phyloP scores from a whole-genome alignment of 2,113 vertebrate species.

The Burhinus oedicnemus region DNA sequence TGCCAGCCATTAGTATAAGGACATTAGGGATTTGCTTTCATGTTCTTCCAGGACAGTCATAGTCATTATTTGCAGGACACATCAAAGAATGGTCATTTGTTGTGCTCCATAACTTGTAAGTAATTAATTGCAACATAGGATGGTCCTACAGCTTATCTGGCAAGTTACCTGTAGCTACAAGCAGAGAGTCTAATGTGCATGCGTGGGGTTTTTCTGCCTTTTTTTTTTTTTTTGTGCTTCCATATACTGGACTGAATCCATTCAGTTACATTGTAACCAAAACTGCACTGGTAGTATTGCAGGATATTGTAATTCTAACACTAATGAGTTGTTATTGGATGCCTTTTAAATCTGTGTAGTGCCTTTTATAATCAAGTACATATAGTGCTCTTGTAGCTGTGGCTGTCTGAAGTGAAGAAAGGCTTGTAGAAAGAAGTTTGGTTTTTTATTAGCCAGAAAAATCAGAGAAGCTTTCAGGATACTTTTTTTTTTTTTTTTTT shows the following conservation, averaged over 20 bases:
- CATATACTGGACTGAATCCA: neutral
- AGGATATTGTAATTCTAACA: neutral
- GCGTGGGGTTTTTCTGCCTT: accelerated
- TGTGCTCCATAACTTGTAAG: neutral
- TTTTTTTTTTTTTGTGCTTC: neutral
- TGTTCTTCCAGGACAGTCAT: neutral
- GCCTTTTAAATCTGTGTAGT: neutral
- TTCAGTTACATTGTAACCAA: neutral
- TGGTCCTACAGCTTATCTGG: neutral
- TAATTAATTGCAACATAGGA: neutral
- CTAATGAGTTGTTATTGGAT: neutral
- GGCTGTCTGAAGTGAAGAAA: neutral
- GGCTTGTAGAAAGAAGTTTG: neutral
- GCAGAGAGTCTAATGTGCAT: accelerated
- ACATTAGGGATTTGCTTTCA: neutral
- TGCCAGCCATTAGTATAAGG: neutral
- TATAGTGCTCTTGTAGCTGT: neutral
- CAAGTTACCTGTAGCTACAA: neutral
- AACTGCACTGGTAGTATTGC: neutral
- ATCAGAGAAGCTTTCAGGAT: neutral
- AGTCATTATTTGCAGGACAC: neutral
- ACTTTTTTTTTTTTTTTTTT: too few species aligned
- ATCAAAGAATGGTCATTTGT: neutral
- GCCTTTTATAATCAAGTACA: neutral
- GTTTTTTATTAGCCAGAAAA: neutral